phyloP scores from a whole-genome alignment of 2,113 vertebrate species.

The Piprites chloris region DNA sequence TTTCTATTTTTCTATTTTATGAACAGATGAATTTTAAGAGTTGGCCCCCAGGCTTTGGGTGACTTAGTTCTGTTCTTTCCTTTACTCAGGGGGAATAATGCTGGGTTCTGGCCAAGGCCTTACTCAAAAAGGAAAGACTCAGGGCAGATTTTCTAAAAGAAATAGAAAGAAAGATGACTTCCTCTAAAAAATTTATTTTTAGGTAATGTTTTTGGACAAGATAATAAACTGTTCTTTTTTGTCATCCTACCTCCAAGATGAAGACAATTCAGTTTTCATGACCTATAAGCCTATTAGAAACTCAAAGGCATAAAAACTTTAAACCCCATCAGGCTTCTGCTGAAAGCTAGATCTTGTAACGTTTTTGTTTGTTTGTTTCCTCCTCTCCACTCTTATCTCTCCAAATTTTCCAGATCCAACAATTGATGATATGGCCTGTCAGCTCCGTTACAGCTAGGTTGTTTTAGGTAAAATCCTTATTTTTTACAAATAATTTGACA shows the following conservation, averaged over 20 bases:
- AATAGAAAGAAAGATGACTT: not conserved
- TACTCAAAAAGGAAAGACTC: not conserved
- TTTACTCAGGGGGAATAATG: not conserved
- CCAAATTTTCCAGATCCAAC: not conserved
- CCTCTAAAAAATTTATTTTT: slow-evolving; percentile 2
- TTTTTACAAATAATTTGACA: not conserved
- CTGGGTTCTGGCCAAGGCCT: not conserved
- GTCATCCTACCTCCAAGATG: not conserved
- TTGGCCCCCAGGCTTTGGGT: not conserved
- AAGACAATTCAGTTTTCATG: slow-evolving; percentile 36
- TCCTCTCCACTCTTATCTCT: not conserved
- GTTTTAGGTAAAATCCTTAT: not conserved
- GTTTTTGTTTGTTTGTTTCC: not conserved
- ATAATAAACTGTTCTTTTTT: slow-evolving; percentile 17
- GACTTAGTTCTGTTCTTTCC: not conserved
- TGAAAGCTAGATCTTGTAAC: not conserved
- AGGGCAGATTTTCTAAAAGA: not conserved
- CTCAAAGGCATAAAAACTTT: slow-evolving; percentile 2
- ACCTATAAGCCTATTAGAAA: not conserved
- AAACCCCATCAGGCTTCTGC: not conserved
- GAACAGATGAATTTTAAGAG: not conserved
- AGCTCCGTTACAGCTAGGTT: not conserved
- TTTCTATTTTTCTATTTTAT: not conserved
- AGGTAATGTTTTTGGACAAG: slow-evolving; percentile 9
- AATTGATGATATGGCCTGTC: not conserved